Percentiles rank a stretch among this genome's conserved stretches.
These are phyloP conservation scores for Ecdyonurus torrentis DNA, from an alignment of 2,888 invertebrate genomes.

Conservation along the genomic window DNA sequence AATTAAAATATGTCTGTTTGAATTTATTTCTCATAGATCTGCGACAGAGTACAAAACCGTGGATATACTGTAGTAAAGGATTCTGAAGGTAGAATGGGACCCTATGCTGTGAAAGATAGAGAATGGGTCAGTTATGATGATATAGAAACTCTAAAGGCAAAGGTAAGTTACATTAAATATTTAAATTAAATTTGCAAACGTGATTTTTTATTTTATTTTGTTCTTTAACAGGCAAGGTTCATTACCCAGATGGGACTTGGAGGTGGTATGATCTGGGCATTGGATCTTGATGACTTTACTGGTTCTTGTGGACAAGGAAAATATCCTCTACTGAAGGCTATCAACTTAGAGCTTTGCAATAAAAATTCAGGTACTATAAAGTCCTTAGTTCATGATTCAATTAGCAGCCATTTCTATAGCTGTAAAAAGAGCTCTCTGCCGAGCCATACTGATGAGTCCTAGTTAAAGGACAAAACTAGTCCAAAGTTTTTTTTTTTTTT, in stretches of 20 bases:
- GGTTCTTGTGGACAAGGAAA: constrained; percentile 56
- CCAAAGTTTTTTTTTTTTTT: too few relatives aligned
- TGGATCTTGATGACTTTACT: constrained; percentile 75
- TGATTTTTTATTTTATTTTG: constrained; percentile 1
- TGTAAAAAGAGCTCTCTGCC: too few relatives aligned
- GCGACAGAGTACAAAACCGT: constrained; percentile 56
- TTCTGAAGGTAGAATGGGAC: constrained; percentile 61
- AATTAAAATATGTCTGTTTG: not conserved
- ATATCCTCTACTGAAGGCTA: constrained; percentile 63
- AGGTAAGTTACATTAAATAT: constrained; percentile 23
- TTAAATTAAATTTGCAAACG: too few relatives aligned
- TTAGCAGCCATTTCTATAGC: too few relatives aligned
- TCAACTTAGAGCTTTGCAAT: constrained; percentile 44
- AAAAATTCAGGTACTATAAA: not conserved
- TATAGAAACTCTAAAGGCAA: constrained; percentile 54
- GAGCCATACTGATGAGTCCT: too few relatives aligned
- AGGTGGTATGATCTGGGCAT: constrained; percentile 83
- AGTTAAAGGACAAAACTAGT: too few relatives aligned
- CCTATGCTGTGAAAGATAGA: constrained; percentile 69
- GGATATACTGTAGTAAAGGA: constrained; percentile 73
- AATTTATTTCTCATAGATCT: constrained; percentile 38
- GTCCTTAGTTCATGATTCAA: too few relatives aligned
- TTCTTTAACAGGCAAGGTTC: constrained; percentile 39
- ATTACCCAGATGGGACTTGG: constrained; percentile 59
- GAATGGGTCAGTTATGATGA: constrained; percentile 91